A percentile compares a stretch with the other conserved stretches of the same genome.
phyloP scores from a whole-genome alignment of 1,140 invertebrate species.

The Zaprionus nigranus region DNA sequence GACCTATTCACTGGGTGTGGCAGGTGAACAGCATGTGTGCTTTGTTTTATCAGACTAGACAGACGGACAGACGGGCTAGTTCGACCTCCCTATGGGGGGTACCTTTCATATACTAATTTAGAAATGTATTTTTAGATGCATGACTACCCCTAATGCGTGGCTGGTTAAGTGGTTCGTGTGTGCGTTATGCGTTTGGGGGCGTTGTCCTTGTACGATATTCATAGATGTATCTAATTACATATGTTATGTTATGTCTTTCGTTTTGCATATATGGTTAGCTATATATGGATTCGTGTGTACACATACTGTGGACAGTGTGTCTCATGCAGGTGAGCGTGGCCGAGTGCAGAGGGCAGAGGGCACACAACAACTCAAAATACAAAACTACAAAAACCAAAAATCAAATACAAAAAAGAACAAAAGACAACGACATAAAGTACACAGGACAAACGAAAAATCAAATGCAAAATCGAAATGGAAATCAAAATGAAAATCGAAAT shows the following conservation, averaged over 20 bases:
- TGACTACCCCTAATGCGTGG: slow-evolving; percentile 38
- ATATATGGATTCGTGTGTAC: neutral
- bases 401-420: slow-evolving; percentile 25
- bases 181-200: slow-evolving; percentile 25
- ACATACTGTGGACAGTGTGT: neutral
- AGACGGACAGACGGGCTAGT: no score
- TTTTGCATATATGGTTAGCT: neutral
- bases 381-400: slow-evolving; percentile 24
- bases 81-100: no score
- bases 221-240: neutral
- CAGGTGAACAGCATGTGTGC: no score
- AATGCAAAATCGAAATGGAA: neutral
- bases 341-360: slow-evolving; percentile 34
- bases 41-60: no score
- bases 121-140: neutral
- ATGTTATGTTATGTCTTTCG: slow-evolving; percentile 1
- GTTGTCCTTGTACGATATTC: slow-evolving; percentile 38
- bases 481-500: slow-evolving; percentile 7
- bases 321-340: slow-evolving; percentile 47
- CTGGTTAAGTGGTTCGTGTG: slow-evolving; percentile 7
- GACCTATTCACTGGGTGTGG: no score
- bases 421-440: slow-evolving; percentile 33
- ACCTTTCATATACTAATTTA: neutral
- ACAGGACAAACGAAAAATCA: slow-evolving; percentile 22
- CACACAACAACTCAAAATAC: slow-evolving; percentile 32